Conservation (phyloP, 2,797 vertebrate species). For the Syngnathus acus region DNA sequence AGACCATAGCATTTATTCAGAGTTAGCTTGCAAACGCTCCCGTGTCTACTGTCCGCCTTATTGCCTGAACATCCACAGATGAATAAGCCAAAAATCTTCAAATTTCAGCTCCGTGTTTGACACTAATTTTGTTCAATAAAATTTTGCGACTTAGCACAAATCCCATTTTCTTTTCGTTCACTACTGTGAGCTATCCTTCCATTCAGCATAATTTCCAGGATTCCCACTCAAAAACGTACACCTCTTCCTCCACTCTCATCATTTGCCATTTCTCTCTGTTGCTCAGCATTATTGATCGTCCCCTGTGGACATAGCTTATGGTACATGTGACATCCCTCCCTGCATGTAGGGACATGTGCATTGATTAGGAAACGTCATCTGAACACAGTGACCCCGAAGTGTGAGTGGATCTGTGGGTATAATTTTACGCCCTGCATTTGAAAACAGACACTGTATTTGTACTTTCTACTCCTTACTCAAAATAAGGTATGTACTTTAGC, state of each 20-base stretch:
- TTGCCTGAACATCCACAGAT: too few species aligned
- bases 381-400: neutral
- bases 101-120: too few species aligned
- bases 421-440: too few species aligned
- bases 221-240: slow-evolving; percentile 7
- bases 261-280: slow-evolving; percentile 24
- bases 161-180: neutral
- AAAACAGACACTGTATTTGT: too few species aligned
- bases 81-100: too few species aligned
- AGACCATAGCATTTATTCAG: too few species aligned
- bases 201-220: slow-evolving; percentile 26
- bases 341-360: slow-evolving; percentile 5
- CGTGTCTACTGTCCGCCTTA: too few species aligned
- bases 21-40: too few species aligned
- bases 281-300: slow-evolving; percentile 55
- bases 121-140: too few species aligned
- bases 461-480: too few species aligned
- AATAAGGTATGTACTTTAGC: too few species aligned
- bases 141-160: neutral
- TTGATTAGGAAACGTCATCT: neutral
- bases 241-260: slow-evolving; percentile 17
- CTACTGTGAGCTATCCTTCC: slow-evolving; percentile 13
- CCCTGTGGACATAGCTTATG: slow-evolving; percentile 16
- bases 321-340: slow-evolving; percentile 14
- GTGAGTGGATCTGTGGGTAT: neutral